Evolutionary conservation across 1,140 invertebrate genomes (phyloP).

Genomic region (Thalassaphorura encarpata): DNA sequence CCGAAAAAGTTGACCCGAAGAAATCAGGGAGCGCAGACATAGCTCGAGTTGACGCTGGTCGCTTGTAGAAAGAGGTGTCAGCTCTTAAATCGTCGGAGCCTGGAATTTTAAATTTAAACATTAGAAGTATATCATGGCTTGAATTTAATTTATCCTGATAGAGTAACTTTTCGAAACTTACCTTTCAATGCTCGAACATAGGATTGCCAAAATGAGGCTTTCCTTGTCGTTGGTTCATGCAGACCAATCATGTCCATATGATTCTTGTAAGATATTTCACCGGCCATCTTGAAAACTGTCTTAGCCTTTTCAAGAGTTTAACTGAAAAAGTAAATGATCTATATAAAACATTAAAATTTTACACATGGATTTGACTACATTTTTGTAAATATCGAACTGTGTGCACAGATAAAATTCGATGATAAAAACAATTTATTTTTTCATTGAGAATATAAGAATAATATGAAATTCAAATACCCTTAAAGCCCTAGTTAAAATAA

Average conservation of each 20-base stretch:
- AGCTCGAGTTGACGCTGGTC: conserved; percentile 49
- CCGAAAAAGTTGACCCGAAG: conserved; percentile 17
- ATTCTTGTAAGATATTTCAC: conserved; percentile 37
- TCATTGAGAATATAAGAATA: no score
- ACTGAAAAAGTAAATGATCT: no score
- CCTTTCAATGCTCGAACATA: conserved; percentile 81
- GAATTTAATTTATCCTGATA: neutral
- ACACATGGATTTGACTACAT: no score
- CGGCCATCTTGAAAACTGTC: conserved; percentile 58
- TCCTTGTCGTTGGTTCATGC: conserved; percentile 79
- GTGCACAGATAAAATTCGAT: no score
- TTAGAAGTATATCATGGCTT: neutral
- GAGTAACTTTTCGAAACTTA: conserved; percentile 38
- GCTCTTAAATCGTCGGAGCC: conserved; percentile 82
- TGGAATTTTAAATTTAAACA: conserved; percentile 35
- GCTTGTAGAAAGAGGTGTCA: conserved; percentile 45
- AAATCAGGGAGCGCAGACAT: conserved; percentile 33
- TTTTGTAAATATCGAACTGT: no score
- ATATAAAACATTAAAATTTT: no score
- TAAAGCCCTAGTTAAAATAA: no score
- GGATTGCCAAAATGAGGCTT: conserved; percentile 84
- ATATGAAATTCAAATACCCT: no score
- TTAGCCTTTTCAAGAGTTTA: no score
- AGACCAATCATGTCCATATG: conserved; percentile 75
- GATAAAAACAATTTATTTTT: no score